Evolutionary conservation across 2,113 vertebrate species (phyloP).

Genomic region (Gadus chalcogrammus): DNA sequence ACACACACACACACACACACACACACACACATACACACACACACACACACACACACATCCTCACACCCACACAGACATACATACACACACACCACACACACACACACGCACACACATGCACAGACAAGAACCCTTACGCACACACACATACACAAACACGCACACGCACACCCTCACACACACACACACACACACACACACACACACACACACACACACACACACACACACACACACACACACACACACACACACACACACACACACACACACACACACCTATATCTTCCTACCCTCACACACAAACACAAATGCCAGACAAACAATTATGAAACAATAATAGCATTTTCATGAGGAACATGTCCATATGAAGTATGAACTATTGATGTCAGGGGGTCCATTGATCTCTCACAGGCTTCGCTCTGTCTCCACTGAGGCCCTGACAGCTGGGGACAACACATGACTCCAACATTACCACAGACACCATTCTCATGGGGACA

Average conservation of each 20-base stretch:
- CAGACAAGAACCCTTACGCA: neutral
- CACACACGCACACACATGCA: neutral
- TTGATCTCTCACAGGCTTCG: too few species aligned
- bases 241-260: neutral
- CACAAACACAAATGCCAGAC: neutral
- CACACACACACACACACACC: neutral
- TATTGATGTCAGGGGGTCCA: too few species aligned
- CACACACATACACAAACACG: neutral
- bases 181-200: neutral
- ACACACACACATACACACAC: neutral
- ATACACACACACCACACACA: neutral
- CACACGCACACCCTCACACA: neutral
- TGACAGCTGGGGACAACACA: too few species aligned
- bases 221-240: neutral
- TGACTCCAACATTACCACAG: too few species aligned
- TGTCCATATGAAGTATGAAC: too few species aligned
- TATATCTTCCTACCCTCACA: neutral
- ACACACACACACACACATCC: neutral
- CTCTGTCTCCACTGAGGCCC: too few species aligned
- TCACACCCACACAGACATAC: neutral
- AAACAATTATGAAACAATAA: too few species aligned
- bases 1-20: constrained; percentile 1
- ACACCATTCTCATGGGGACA: too few species aligned
- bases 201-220: neutral
- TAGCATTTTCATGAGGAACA: too few species aligned